Conservation (phyloP, 2,113 vertebrate genomes). For the Percopsis transmontana region DNA sequence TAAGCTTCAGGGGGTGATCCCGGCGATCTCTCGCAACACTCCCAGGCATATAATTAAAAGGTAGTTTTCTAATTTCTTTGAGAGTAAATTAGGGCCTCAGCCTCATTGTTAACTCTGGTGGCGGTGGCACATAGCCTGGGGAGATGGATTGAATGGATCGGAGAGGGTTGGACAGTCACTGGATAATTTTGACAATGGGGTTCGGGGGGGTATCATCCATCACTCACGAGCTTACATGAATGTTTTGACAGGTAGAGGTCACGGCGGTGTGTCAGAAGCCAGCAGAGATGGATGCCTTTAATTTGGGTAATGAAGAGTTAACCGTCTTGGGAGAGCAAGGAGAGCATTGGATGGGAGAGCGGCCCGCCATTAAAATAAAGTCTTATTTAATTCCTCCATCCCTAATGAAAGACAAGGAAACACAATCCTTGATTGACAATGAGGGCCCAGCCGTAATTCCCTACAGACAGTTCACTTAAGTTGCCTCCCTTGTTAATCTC, state of each 20-base stretch:
- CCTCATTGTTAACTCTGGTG: conserved; percentile 66
- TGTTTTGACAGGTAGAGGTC: conserved; percentile 83
- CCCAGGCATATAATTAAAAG: conserved; percentile 79
- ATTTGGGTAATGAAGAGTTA: conserved; percentile 85
- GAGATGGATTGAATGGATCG: conserved; percentile 76
- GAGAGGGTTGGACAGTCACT: conserved; percentile 72
- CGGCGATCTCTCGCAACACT: conserved; percentile 66
- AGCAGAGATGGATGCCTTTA: conserved; percentile 81
- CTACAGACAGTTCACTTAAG: conserved; percentile 77
- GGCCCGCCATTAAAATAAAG: conserved; percentile 71
- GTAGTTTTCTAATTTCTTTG: conserved; percentile 75
- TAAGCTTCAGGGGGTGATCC: conserved; percentile 66
- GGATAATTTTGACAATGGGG: conserved; percentile 76
- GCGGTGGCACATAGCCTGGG: conserved; percentile 72
- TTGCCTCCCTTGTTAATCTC: conserved; percentile 82
- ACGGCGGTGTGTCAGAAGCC: conserved; percentile 74
- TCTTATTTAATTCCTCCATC: conserved; percentile 79
- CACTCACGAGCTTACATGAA: conserved; percentile 75
- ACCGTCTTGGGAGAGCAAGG: conserved; percentile 78
- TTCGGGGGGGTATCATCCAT: conserved; percentile 76
- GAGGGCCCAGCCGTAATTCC: conserved; percentile 76
- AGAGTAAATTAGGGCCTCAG: conserved; percentile 70
- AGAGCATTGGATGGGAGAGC: conserved; percentile 73
- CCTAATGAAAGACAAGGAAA: conserved; percentile 80
- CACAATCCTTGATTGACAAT: conserved; percentile 81